Base-by-base conservation (phyloP, 2,888 invertebrate species). In the Lomographa bimaculata region DNA sequence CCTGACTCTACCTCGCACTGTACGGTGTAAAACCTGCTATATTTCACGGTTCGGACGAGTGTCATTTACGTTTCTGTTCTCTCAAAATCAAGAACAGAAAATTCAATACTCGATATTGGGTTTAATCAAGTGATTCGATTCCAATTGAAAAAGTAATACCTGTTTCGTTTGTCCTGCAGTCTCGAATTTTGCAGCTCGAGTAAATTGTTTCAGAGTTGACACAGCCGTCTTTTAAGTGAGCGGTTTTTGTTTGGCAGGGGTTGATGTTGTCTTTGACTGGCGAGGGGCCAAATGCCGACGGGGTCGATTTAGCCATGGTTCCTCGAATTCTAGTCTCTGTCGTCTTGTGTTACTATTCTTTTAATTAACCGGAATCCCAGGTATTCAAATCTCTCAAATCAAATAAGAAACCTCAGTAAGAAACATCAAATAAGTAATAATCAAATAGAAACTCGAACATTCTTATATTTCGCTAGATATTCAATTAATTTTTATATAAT, bases 221-320 rank as follows among this genome's bases (percentile, higher is more conserved):
- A 62, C 58, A 62, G 60, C 42, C 57, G 42, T 59, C 56, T 64
- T 63, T 54, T 61, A 58, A 60, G 57, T 59, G 65, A 58, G 58
- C 53, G 53, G 64, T 71, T 78, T 76, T 76, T 78, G 72, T 78
- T 69, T 64, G 64, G 70, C 66, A 63, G 57, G 58, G 58, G 54
- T 57, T 59, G 71, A 73, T 79, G 70, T 74, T 80, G 78, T 79
- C 76, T 71, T 65, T 67, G 67, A 62, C 59, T 85, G 86, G 86
- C 76, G 45, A 14, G 38, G 30, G 10, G 77, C 85, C 85, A 85
- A 77, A 56, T 54, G 57, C 48, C 57, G 59, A 62, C 53, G 60
- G 57, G 57, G 51, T 60, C 50, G 63, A 57, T 64, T 63, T 59
- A 54, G 51, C 43, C 46, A 46, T 49, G 42, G 36, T 52, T 54